Base-by-base conservation (phyloP, 2,888 invertebrate species). In the Standfussiana lucernea region DNA sequence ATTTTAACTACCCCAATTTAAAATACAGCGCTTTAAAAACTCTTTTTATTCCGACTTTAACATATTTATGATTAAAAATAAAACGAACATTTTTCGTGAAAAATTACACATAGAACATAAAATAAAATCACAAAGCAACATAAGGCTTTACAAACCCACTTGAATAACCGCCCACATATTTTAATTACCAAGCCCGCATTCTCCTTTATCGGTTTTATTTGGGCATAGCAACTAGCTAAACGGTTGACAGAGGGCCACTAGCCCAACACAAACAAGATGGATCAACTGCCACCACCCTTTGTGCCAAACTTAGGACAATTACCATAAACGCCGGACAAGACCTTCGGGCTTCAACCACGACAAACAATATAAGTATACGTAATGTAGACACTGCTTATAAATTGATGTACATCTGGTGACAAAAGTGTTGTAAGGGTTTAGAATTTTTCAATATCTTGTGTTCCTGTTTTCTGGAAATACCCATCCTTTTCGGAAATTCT, bases 231-330 rank as follows among this genome's bases (percentile, higher is more conserved):
- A 72, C 69, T 85, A 66, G 62, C 62, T 85, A 83, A 72, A 74
- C 40, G 72, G 62, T 77, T 85, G 82, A 77, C 75, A 84, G 59
- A 61, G 69, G 42, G 37, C 69, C 74, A 45, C 71, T 74, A 73
- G 47, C 8, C 1, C 50, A 88, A 88, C 67, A 88, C 81, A 88
- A 88, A 88, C 85, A 88, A 78, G 84, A 73, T 28, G 74, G 69
- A 66, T 77, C 81, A 65, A 82, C 74, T 71, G 72, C 71, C 37
- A 50, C 42, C 67, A 80, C 80, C 87, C 87, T 88, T 88, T 79
- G 85, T 79, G 68, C 32, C 59, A 77, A 87, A 87, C 84, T 89
- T 89, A 10, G 78, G 45, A 68, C 66, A 67, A 86, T 87, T 87
- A 89, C 79, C 89, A 87, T 88, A 84, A 82, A 82, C 79, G 82